These are phyloP conservation scores for Plecotus auritus DNA, from an alignment of 2,113 vertebrate genomes.

Conservation along the genomic window DNA sequence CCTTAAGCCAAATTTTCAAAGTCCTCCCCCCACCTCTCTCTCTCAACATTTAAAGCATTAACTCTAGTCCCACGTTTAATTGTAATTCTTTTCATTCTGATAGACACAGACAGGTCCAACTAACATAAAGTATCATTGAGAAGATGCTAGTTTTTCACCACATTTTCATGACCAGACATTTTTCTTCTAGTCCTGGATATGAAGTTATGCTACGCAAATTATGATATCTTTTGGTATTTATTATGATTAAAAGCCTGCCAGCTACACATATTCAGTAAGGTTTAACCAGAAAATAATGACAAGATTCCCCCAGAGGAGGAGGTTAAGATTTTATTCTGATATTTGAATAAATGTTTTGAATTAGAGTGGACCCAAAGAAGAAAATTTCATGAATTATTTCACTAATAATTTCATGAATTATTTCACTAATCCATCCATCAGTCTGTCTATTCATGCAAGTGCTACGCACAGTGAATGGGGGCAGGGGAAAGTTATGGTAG, in stretches of 20 bases:
- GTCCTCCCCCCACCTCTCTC: not conserved
- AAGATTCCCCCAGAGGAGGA: not conserved
- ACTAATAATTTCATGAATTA: not conserved
- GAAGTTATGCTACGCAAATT: not conserved
- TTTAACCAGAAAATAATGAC: not conserved
- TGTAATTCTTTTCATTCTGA: not conserved
- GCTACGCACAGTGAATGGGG: not conserved
- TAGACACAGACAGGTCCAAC: not conserved
- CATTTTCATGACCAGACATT: constrained; percentile 16
- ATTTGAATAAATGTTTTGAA: not conserved
- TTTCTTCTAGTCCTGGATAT: not conserved
- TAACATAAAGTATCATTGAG: not conserved
- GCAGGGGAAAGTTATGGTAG: not conserved
- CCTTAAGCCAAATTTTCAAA: not conserved
- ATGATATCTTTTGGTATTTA: not conserved
- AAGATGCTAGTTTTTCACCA: not conserved
- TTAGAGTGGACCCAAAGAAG: not conserved
- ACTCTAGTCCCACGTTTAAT: not conserved
- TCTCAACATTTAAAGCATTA: not conserved
- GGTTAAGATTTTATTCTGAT: not conserved
- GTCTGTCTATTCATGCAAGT: not conserved
- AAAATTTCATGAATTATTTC: not conserved
- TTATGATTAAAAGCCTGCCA: not conserved
- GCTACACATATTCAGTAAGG: not conserved
- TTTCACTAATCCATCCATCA: not conserved